Evolutionary conservation across 2,888 invertebrate genomes (phyloP).

Genomic region (Artemia sinica): DNA sequence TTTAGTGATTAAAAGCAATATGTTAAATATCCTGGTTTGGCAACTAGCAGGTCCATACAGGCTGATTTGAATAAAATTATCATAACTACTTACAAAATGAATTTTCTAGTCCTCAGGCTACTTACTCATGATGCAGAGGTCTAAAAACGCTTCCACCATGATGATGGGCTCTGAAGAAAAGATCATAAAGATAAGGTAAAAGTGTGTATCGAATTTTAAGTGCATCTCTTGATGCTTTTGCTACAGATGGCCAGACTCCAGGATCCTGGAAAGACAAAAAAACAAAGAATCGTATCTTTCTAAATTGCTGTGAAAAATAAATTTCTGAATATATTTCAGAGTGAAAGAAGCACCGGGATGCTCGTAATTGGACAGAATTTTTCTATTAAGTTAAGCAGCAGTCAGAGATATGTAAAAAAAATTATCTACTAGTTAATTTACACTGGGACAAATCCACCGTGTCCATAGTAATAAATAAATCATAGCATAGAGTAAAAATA

Average conservation of each 20-base stretch:
- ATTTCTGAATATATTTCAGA: neutral
- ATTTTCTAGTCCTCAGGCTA: neutral
- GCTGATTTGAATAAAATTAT: no score
- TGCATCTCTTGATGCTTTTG: conserved; percentile 45
- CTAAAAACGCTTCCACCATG: conserved; percentile 55
- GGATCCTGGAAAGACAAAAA: conserved; percentile 50
- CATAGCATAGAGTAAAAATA: no score
- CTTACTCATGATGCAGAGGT: conserved; percentile 38
- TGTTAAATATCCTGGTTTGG: no score
- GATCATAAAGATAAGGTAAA: conserved; percentile 59
- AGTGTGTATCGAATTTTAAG: conserved; percentile 49
- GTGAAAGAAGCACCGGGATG: neutral
- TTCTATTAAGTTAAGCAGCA: no score
- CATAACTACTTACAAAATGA: no score
- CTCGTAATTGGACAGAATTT: neutral
- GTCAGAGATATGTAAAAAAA: no score
- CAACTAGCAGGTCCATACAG: no score
- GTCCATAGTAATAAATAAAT: no score
- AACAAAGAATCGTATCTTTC: conserved; percentile 27
- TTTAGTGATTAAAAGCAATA: no score
- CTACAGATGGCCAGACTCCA: conserved; percentile 48
- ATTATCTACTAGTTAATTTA: no score
- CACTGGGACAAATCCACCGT: no score
- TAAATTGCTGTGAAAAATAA: neutral
- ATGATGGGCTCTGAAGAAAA: conserved; percentile 53